phyloP scores from a whole-genome alignment of 1,140 invertebrate genomes.

The Monomorium pharaonis region DNA sequence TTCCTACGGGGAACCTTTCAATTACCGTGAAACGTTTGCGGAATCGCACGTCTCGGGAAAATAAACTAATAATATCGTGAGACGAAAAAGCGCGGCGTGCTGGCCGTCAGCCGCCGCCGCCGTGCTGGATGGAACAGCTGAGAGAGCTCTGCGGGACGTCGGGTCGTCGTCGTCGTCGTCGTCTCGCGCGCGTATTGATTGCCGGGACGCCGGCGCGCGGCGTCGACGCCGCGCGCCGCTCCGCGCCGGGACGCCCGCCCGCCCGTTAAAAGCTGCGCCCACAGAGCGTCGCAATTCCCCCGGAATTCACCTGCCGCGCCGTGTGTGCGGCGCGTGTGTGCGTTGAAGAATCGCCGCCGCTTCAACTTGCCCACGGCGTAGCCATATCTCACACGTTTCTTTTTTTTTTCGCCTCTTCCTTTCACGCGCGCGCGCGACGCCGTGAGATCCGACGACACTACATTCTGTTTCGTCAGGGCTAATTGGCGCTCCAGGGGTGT shows the following conservation, averaged over 20 bases:
- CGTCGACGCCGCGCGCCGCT: constrained; percentile 74
- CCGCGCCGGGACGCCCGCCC: constrained; percentile 66
- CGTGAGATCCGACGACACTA: constrained; percentile 23
- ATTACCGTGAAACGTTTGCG: constrained; percentile 34
- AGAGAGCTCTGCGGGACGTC: constrained; percentile 75
- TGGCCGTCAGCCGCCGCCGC: not conserved
- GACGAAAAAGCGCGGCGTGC: not conserved
- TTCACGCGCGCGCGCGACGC: not conserved
- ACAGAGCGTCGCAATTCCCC: constrained; percentile 53
- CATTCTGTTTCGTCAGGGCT: constrained; percentile 22
- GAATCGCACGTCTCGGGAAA: constrained; percentile 3
- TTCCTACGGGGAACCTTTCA: constrained; percentile 33
- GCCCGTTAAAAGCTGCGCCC: constrained; percentile 70
- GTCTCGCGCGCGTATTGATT: constrained; percentile 80
- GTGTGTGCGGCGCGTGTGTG: not conserved
- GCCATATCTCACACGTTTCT: not conserved
- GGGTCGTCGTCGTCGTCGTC: too few species aligned
- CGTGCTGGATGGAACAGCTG: constrained; percentile 72
- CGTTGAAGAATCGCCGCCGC: not conserved
- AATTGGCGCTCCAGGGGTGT: constrained; percentile 34
- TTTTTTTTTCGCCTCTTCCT: not conserved
- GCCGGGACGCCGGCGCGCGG: constrained; percentile 79
- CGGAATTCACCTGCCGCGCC: constrained; percentile 65
- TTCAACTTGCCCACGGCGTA: not conserved
- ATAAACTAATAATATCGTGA: constrained; percentile 20